phyloP scores from a whole-genome alignment of 2,113 vertebrate species.

The Galemys pyrenaicus region DNA sequence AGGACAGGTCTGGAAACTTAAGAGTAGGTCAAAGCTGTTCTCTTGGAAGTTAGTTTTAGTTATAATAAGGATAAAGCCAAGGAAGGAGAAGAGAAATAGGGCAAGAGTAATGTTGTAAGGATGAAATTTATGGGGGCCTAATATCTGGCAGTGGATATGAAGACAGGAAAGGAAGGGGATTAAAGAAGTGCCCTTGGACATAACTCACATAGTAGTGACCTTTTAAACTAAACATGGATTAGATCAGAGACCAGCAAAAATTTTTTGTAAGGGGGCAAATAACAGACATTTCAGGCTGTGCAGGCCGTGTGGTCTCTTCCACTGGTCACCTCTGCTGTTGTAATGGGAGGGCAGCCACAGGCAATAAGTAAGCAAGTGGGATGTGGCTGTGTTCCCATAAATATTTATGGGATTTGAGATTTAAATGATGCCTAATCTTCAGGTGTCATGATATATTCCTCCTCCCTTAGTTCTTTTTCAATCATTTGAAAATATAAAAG shows the following conservation, averaged over 20 bases:
- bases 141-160: background rate
- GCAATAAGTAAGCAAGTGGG: background rate
- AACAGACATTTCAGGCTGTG: background rate
- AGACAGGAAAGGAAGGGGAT: background rate
- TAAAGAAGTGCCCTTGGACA: background rate
- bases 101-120: background rate
- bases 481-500: constrained; percentile 32
- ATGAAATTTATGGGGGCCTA: background rate
- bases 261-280: background rate
- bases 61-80: background rate
- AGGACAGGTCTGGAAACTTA: background rate
- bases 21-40: background rate
- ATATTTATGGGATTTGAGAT: background rate
- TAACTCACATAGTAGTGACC: background rate
- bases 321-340: background rate
- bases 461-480: constrained; percentile 8
- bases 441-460: background rate
- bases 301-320: background rate
- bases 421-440: constrained; percentile 23
- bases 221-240: constrained; percentile 35
- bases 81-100: background rate
- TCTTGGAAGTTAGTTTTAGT: background rate
- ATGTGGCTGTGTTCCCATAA: background rate
- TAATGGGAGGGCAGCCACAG: background rate
- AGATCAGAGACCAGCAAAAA: background rate